Conservation (phyloP, 2,113 vertebrate genomes). For the Thalassoma bifasciatum region DNA sequence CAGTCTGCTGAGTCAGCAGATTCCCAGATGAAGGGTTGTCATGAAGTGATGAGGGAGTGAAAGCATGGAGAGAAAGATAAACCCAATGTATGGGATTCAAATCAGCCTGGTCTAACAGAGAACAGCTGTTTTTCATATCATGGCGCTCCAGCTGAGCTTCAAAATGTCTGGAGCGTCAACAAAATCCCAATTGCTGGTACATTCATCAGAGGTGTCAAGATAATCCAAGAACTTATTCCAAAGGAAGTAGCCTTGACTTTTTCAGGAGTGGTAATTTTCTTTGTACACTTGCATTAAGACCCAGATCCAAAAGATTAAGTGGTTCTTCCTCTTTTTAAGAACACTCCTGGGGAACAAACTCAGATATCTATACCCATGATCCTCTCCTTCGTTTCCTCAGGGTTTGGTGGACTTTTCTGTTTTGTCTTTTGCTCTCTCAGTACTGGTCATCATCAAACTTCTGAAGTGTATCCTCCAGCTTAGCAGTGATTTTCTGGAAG, state of each 20-base stretch:
- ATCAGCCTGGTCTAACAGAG: constrained; percentile 19
- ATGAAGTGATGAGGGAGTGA: constrained; percentile 16
- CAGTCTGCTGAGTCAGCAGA: constrained; percentile 1
- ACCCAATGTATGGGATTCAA: constrained; percentile 25
- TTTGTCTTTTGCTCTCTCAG: constrained; percentile 17
- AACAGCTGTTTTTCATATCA: constrained; percentile 68
- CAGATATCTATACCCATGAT: constrained; percentile 16
- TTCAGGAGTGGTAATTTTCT: constrained; percentile 22
- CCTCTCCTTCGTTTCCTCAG: not conserved
- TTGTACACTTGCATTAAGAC: constrained; percentile 3
- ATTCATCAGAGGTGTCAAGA: constrained; percentile 61
- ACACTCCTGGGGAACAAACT: not conserved
- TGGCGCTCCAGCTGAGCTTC: constrained; percentile 42
- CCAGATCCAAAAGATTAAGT: constrained; percentile 10
- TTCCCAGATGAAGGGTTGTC: not conserved
- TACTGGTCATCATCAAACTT: constrained; percentile 91
- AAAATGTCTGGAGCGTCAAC: constrained; percentile 44
- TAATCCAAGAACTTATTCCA: constrained; percentile 45
- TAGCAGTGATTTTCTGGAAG: constrained; percentile 97
- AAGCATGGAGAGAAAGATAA: constrained; percentile 22
- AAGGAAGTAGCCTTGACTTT: constrained; percentile 25
- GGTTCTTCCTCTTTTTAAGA: constrained; percentile 16
- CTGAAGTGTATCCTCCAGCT: constrained; percentile 93
- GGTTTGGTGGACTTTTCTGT: not conserved
- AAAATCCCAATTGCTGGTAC: constrained; percentile 59